phyloP scores from a whole-genome alignment of 2,888 invertebrate species.

The Coenonympha arcania region DNA sequence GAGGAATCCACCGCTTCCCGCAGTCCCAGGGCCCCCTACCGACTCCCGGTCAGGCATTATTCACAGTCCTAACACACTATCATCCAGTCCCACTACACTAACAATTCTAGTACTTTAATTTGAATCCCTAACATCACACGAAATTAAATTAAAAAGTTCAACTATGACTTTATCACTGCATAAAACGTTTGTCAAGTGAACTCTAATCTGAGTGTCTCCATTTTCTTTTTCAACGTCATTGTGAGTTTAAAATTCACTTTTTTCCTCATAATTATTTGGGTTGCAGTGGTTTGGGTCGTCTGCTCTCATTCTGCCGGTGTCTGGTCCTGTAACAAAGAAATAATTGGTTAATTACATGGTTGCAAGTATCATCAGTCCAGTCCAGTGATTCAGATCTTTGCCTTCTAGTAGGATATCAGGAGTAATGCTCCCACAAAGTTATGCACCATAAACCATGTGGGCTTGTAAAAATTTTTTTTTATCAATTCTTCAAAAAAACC shows the following conservation, averaged over 20 bases:
- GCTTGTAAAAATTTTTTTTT: too few species aligned
- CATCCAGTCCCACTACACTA: conserved; percentile 37
- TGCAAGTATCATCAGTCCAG: too few species aligned
- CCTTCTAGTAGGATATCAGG: too few species aligned
- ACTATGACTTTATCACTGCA: conserved; percentile 26
- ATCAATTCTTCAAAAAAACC: too few species aligned
- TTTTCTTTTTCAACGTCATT: conserved; percentile 44
- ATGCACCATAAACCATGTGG: too few species aligned
- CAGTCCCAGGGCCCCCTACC: conserved; percentile 71
- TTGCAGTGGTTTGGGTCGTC: not conserved
- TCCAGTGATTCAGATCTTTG: too few species aligned
- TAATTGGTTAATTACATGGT: conserved; percentile 37
- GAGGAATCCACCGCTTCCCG: conserved; percentile 73
- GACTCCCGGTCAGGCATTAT: conserved; percentile 74
- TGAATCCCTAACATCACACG: conserved; percentile 30
- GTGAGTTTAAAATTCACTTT: conserved; percentile 36
- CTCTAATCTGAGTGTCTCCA: conserved; percentile 52
- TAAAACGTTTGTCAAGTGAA: conserved; percentile 51
- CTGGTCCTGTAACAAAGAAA: conserved; percentile 58
- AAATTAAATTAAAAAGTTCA: conserved; percentile 10
- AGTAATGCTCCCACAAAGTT: too few species aligned
- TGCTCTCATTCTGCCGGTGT: conserved; percentile 38
- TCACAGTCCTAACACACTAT: conserved; percentile 53
- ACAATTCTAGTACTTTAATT: conserved; percentile 20
- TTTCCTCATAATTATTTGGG: conserved; percentile 24